Conservation (phyloP, 2,888 invertebrate species). For the Dasysyrphus albostriatus region DNA sequence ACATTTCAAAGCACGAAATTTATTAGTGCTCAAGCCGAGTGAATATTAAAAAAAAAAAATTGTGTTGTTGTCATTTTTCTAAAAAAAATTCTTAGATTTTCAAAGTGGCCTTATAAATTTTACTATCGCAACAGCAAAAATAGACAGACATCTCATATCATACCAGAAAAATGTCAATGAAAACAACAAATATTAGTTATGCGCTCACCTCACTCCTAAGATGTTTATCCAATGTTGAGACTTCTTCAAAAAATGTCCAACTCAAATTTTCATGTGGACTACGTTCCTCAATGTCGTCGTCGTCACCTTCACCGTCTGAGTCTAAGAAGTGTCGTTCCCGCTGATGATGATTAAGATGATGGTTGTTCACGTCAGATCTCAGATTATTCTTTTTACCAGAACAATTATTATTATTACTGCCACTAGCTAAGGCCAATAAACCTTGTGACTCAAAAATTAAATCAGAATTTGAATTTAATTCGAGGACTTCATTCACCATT, state of each 20-base stretch:
- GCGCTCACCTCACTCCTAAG: conserved; percentile 76
- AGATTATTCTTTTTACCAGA: conserved; percentile 38
- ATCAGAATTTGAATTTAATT: conserved; percentile 77
- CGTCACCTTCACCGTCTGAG: conserved; percentile 17
- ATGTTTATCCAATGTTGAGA: conserved; percentile 78
- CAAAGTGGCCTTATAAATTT: too few relatives aligned
- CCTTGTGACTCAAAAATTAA: conserved; percentile 77
- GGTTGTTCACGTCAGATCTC: conserved; percentile 32
- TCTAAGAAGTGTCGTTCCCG: conserved; percentile 53
- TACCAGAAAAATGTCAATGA: too few relatives aligned
- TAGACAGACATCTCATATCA: too few relatives aligned
- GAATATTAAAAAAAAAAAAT: too few relatives aligned
- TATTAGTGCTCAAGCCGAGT: too few relatives aligned
- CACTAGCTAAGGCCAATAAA: conserved; percentile 50
- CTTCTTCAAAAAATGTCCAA: conserved; percentile 80
- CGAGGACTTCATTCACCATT: conserved; percentile 79
- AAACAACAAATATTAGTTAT: not conserved
- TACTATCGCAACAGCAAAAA: too few relatives aligned
- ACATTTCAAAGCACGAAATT: too few relatives aligned
- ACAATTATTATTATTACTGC: conserved; percentile 36
- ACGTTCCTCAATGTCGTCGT: conserved; percentile 12
- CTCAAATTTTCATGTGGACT: conserved; percentile 77
- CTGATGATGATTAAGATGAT: conserved; percentile 13
- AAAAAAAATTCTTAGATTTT: too few relatives aligned
- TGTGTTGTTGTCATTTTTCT: too few relatives aligned